phyloP scores from a whole-genome alignment of 2,113 vertebrate species.

The Odontesthes bonariensis region DNA sequence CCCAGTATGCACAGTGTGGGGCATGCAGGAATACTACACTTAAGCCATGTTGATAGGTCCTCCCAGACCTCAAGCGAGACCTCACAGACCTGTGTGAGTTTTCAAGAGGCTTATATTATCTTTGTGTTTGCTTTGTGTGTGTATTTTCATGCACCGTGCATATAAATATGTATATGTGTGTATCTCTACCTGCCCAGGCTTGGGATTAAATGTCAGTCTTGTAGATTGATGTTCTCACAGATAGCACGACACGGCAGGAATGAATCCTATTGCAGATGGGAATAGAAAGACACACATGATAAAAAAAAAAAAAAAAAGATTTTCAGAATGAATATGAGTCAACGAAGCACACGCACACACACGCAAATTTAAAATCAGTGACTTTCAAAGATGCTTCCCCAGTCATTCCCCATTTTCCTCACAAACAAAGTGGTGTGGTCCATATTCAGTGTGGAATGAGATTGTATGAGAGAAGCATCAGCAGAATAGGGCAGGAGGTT shows the following conservation, averaged over 20 bases:
- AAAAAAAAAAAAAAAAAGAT: conserved; percentile 20
- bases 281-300: conserved; percentile 60
- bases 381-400: conserved; percentile 10
- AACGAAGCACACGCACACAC: background rate
- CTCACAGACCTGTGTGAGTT: conserved; percentile 15
- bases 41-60: too few relatives aligned
- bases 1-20: too few relatives aligned
- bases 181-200: conserved; percentile 66
- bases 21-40: too few relatives aligned
- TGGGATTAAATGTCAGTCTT: conserved; percentile 84
- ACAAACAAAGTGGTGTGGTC: background rate
- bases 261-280: conserved; percentile 59
- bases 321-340: conserved; percentile 10
- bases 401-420: conserved; percentile 9
- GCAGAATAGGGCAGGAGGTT: conserved; percentile 64
- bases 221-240: conserved; percentile 81
- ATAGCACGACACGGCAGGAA: conserved; percentile 71
- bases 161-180: conserved; percentile 31
- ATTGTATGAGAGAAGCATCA: conserved; percentile 25
- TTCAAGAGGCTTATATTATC: conserved; percentile 11
- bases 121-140: conserved; percentile 26
- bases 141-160: conserved; percentile 19
- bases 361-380: background rate
- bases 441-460: conserved; percentile 37
- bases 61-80: too few relatives aligned